phyloP scores from a whole-genome alignment of 2,797 vertebrate genomes.

The Poecilia picta region DNA sequence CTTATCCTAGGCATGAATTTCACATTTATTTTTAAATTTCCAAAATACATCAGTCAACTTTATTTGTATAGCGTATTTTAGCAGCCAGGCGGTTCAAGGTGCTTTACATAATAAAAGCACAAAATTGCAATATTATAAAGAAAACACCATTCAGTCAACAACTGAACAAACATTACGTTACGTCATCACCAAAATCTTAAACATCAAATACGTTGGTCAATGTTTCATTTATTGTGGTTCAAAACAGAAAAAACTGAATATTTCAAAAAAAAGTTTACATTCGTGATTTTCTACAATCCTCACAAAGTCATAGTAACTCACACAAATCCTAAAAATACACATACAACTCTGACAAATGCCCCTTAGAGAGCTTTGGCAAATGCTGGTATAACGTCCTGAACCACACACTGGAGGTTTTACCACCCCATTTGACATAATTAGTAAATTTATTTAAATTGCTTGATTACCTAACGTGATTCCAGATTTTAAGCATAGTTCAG shows the following conservation, averaged over 20 bases:
- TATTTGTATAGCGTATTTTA: too few species aligned
- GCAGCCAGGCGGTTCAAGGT: too few species aligned
- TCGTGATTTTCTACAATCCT: not conserved
- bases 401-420: not conserved
- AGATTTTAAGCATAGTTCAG: not conserved
- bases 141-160: too few species aligned
- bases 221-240: too few species aligned
- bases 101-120: too few species aligned
- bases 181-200: too few species aligned
- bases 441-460: not conserved
- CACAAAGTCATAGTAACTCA: not conserved
- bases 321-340: not conserved
- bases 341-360: not conserved
- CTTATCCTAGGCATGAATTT: not conserved
- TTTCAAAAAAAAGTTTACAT: not conserved
- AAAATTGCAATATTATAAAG: too few species aligned
- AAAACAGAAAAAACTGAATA: not conserved
- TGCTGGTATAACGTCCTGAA: not conserved
- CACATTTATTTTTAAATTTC: not conserved
- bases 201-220: too few species aligned
- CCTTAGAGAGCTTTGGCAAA: not conserved
- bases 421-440: not conserved
- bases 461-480: not conserved
- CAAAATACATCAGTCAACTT: not conserved
- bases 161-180: too few species aligned